Percentiles rank a stretch among this genome's conserved stretches.
phyloP scores from a whole-genome alignment of 2,113 vertebrate species.

The Microcebus jonahi region DNA sequence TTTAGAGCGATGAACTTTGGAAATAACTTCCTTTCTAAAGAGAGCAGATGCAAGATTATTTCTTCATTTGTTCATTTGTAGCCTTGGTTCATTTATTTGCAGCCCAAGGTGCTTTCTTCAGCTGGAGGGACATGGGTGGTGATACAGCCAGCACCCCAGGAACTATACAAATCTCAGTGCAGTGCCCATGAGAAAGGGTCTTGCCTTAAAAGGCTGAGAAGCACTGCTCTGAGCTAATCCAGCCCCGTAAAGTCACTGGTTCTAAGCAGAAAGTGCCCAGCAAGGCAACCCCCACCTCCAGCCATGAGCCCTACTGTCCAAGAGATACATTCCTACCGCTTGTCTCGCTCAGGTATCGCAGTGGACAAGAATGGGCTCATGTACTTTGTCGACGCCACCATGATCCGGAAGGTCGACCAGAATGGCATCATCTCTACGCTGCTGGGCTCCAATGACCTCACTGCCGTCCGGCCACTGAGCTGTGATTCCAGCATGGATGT shows the following conservation, averaged over 20 bases:
- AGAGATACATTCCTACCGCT: neutral
- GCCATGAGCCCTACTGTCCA: neutral
- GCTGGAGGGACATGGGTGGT: neutral
- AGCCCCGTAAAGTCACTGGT: neutral
- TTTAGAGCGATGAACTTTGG: slow-evolving; percentile 49
- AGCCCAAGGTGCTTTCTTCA: neutral
- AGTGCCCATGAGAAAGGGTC: neutral
- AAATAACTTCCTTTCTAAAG: slow-evolving; percentile 53
- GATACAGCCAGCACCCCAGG: neutral
- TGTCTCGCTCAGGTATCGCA: slow-evolving; percentile 91
- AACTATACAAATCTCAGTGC: neutral
- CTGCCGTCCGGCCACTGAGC: slow-evolving; percentile 93
- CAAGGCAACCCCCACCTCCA: neutral
- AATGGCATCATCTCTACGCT: slow-evolving; percentile 99
- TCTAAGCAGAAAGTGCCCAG: neutral
- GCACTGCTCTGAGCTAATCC: neutral
- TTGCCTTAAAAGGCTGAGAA: neutral
- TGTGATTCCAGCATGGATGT: slow-evolving; percentile 98
- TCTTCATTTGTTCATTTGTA: neutral
- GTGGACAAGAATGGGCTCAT: slow-evolving; percentile 99
- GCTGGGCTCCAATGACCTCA: slow-evolving; percentile 98
- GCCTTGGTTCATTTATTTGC: neutral
- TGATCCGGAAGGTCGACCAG: slow-evolving; percentile 99
- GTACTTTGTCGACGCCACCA: slow-evolving; percentile 99
- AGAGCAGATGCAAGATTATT: neutral